Conservation (phyloP, 2,888 invertebrate genomes). For the Gastracanthus pulcherrimus region DNA sequence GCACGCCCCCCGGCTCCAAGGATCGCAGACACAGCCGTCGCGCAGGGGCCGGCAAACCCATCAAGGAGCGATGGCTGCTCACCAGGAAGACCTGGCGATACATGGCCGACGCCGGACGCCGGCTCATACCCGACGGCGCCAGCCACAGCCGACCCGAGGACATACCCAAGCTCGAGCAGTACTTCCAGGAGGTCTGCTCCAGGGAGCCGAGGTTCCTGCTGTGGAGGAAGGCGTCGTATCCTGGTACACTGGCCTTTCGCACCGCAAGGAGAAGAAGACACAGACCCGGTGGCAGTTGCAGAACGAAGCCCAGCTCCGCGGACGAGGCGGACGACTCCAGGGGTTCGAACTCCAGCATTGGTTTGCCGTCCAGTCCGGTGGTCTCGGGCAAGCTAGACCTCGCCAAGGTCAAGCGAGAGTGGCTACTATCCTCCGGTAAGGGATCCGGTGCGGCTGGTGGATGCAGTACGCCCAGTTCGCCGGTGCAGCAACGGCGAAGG, state of each 20-base stretch:
- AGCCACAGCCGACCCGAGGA: constrained; percentile 85
- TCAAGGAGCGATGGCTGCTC: constrained; percentile 90
- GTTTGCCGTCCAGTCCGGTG: constrained; percentile 30
- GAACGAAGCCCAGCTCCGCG: constrained; percentile 82
- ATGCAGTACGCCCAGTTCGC: constrained; percentile 59
- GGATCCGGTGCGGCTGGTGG: too few relatives aligned
- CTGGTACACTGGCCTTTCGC: constrained; percentile 81
- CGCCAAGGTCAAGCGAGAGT: constrained; percentile 84
- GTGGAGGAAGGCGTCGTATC: constrained; percentile 91
- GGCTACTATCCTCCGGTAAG: constrained; percentile 78
- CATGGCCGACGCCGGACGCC: constrained; percentile 94
- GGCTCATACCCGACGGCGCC: constrained; percentile 87
- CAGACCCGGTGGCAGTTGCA: constrained; percentile 84
- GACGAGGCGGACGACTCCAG: constrained; percentile 81
- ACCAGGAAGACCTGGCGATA: constrained; percentile 94
- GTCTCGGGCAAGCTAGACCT: constrained; percentile 82
- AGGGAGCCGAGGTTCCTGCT: constrained; percentile 88
- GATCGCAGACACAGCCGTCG: constrained; percentile 79
- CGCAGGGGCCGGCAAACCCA: constrained; percentile 79
- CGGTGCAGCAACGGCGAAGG: constrained; percentile 13
- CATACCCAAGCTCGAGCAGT: constrained; percentile 88
- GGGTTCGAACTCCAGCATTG: constrained; percentile 67
- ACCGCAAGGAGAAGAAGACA: constrained; percentile 79
- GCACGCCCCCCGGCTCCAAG: constrained; percentile 76
- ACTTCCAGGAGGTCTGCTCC: constrained; percentile 90